These are phyloP conservation scores for Drosophila eugracilis DNA, from an alignment of 1,140 invertebrate species.

Conservation along the genomic window DNA sequence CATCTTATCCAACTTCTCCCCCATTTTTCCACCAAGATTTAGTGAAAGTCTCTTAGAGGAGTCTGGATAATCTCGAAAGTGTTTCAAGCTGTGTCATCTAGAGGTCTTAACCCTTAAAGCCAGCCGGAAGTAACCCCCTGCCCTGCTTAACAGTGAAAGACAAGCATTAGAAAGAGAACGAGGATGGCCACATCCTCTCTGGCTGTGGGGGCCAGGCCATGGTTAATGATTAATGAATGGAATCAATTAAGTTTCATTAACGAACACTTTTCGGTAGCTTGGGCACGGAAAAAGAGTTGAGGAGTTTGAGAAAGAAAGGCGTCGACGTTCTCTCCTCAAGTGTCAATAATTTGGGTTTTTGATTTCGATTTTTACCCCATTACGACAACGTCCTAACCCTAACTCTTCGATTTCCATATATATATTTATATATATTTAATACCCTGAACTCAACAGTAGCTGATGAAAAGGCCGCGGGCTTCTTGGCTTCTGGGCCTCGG, in stretches of 20 bases:
- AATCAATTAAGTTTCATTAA: slow-evolving; percentile 84
- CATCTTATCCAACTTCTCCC: background rate
- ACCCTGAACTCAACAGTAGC: slow-evolving; percentile 23
- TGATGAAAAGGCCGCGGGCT: slow-evolving; percentile 30
- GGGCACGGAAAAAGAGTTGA: slow-evolving; percentile 44
- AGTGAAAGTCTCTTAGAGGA: slow-evolving; percentile 54
- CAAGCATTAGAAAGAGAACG: background rate
- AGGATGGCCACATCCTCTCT: slow-evolving; percentile 19
- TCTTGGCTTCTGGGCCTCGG: slow-evolving; percentile 18
- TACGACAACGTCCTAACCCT: slow-evolving; percentile 10
- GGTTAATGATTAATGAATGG: slow-evolving; percentile 83
- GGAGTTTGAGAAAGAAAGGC: slow-evolving; percentile 28
- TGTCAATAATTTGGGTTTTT: slow-evolving; percentile 79
- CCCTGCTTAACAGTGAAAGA: background rate
- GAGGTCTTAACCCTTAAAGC: slow-evolving; percentile 19
- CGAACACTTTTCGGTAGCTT: slow-evolving; percentile 77
- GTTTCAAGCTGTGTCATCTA: slow-evolving; percentile 23
- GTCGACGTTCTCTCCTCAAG: slow-evolving; percentile 67
- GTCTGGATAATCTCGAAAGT: slow-evolving; percentile 17
- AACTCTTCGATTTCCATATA: slow-evolving; percentile 19
- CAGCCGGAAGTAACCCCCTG: slow-evolving; percentile 34
- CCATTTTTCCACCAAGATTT: slow-evolving; percentile 1
- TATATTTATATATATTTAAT: slow-evolving; percentile 4
- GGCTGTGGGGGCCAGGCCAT: slow-evolving; percentile 7
- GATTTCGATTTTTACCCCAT: slow-evolving; percentile 39